phyloP scores from a whole-genome alignment of 1,140 invertebrate genomes.

The Globodera ellingtonae region DNA sequence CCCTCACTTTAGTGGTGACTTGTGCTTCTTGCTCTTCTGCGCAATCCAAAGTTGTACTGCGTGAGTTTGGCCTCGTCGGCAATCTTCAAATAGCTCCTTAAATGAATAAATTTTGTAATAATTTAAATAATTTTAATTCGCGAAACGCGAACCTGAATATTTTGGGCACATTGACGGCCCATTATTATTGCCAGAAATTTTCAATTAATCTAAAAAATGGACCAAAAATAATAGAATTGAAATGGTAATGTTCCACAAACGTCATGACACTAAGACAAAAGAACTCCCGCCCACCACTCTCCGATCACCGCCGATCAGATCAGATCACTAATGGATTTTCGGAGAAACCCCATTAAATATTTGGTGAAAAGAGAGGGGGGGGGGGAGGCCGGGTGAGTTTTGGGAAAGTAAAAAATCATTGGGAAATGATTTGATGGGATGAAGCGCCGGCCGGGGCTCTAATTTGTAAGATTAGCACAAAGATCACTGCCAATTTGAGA shows the following conservation, averaged over 20 bases:
- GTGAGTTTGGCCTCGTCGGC: constrained; percentile 32
- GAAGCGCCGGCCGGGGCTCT: no score
- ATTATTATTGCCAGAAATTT: not conserved
- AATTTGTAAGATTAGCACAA: not conserved
- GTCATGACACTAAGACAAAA: not conserved
- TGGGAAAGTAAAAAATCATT: not conserved
- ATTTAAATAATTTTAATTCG: not conserved
- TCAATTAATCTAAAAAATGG: constrained; percentile 3
- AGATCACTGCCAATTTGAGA: not conserved
- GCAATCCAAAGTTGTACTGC: constrained; percentile 35
- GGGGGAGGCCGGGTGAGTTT: no score
- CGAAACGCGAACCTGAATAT: not conserved
- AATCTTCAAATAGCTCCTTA: constrained; percentile 43
- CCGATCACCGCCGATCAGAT: not conserved
- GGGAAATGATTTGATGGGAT: not conserved
- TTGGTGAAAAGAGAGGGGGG: no score
- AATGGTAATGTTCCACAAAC: not conserved
- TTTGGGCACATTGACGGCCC: constrained; percentile 7
- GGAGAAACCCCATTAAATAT: no score
- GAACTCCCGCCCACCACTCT: not conserved
- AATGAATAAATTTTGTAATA: not conserved
- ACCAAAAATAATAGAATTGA: not conserved
- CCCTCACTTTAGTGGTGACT: constrained; percentile 30
- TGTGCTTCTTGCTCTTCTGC: constrained; percentile 35
- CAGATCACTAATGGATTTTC: no score